Evolutionary conservation across 2,888 invertebrate species (phyloP).

Genomic region (Trichacis sp.): DNA sequence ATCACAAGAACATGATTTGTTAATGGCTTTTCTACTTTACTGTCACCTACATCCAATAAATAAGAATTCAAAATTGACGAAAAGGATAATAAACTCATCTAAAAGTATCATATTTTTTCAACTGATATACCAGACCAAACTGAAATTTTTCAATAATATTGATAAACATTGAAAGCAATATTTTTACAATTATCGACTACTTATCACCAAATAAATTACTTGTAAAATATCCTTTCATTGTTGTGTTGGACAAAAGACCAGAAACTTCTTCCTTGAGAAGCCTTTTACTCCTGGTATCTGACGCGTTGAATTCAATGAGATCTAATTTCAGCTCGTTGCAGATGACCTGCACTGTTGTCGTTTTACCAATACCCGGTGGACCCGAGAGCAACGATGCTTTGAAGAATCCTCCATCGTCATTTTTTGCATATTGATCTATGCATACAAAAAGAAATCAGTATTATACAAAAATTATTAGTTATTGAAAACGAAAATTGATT

Average conservation of each 20-base stretch:
- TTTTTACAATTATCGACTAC: too few species aligned
- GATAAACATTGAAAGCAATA: too few species aligned
- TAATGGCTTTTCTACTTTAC: constrained; percentile 45
- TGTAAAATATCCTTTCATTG: constrained; percentile 78
- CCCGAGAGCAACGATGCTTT: constrained; percentile 96
- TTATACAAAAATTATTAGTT: too few species aligned
- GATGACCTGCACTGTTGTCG: constrained; percentile 89
- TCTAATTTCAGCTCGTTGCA: constrained; percentile 91
- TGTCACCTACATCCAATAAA: constrained; percentile 28
- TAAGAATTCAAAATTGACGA: too few species aligned
- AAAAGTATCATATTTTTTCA: too few species aligned
- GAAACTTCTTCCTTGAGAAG: constrained; percentile 87
- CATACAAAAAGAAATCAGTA: too few species aligned
- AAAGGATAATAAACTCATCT: too few species aligned
- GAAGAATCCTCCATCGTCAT: constrained; percentile 87
- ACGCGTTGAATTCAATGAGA: constrained; percentile 95
- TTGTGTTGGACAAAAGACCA: constrained; percentile 82
- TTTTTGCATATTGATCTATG: constrained; percentile 78
- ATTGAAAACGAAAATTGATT: too few species aligned
- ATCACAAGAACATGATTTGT: constrained; percentile 92
- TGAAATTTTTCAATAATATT: too few species aligned
- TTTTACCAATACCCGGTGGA: constrained; percentile 97
- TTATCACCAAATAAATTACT: too few species aligned
- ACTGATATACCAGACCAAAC: too few species aligned
- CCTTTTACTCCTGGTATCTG: constrained; percentile 93